phyloP scores from a whole-genome alignment of 2,113 vertebrate genomes.

The Prionailurus bengalensis region DNA sequence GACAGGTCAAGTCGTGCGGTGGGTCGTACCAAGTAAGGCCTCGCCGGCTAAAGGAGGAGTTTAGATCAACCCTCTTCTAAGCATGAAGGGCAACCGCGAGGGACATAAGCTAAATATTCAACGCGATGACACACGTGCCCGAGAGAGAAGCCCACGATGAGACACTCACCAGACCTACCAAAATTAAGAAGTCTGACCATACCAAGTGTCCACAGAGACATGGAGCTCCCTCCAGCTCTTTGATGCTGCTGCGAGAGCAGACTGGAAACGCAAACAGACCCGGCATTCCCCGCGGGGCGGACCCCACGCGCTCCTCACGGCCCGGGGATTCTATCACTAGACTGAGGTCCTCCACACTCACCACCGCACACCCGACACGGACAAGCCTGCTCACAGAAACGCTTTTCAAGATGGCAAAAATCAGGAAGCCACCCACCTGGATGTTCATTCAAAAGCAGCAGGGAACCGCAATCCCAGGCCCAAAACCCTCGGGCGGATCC shows the following conservation, averaged over 20 bases:
- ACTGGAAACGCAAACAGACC: rapidly evolving
- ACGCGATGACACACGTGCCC: rapidly evolving
- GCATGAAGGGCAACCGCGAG: neutral
- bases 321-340: neutral
- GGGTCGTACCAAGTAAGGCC: neutral
- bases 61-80: neutral
- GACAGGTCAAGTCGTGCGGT: neutral
- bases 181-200: neutral
- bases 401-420: neutral
- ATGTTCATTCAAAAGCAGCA: neutral
- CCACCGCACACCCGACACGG: neutral
- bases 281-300: neutral
- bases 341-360: neutral
- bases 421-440: neutral
- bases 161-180: neutral
- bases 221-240: rapidly evolving
- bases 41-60: too few species aligned
- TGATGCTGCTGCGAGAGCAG: neutral
- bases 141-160: neutral
- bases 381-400: neutral
- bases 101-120: neutral
- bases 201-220: neutral
- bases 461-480: neutral
- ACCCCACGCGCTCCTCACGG: neutral
- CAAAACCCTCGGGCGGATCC: neutral